A percentile compares a stretch with the other conserved stretches of the same genome.
These are phyloP conservation scores for Callyntrura guangdongensis DNA, from an alignment of 2,888 invertebrate genomes.

Conservation along the genomic window DNA sequence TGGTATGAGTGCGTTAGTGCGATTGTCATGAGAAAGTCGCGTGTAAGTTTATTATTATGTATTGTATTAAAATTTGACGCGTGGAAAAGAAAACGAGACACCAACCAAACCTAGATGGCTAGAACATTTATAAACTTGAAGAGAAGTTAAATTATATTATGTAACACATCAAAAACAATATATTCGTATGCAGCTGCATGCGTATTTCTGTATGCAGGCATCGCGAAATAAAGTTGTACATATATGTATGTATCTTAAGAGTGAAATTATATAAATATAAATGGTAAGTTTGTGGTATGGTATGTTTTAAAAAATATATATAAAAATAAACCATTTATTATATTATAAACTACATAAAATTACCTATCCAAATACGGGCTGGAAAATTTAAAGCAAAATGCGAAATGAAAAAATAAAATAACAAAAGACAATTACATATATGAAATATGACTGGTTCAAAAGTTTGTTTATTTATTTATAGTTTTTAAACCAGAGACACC, in stretches of 20 bases:
- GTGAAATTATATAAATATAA: conserved; percentile 34
- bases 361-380: conserved; percentile 42
- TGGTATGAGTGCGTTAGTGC: not conserved
- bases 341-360: conserved; percentile 26
- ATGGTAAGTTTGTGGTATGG: conserved; percentile 8
- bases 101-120: conserved; percentile 32
- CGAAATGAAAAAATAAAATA: conserved; percentile 18
- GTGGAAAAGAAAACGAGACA: not conserved
- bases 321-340: conserved; percentile 51
- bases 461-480: not conserved
- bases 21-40: conserved; percentile 32
- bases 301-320: conserved; percentile 18
- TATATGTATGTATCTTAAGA: conserved; percentile 33
- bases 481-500: too few relatives aligned
- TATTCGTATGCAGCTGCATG: not conserved
- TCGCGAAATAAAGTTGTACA: not conserved
- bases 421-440: conserved; percentile 34
- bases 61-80: not conserved
- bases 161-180: not conserved
- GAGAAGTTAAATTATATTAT: conserved; percentile 13
- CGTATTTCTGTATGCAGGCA: too few relatives aligned
- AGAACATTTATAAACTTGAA: conserved; percentile 17
- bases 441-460: not conserved
- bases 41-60: conserved; percentile 12
- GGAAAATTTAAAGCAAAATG: conserved; percentile 10